Evolutionary conservation across 1,140 invertebrate species (phyloP).

Genomic region (Macrosteles quadrilineatus): DNA sequence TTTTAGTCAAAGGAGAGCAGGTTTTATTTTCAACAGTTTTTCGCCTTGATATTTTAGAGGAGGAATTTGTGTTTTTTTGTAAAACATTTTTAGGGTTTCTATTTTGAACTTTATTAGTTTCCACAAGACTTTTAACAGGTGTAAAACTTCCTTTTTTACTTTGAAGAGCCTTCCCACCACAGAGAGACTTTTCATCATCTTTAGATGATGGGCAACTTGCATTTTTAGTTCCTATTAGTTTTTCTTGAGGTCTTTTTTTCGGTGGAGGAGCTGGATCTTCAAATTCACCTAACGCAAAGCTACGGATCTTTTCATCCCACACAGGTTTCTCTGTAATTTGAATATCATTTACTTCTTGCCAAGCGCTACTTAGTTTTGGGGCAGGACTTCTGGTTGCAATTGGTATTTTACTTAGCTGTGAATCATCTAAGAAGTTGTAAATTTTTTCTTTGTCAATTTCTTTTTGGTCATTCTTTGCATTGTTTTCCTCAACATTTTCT

Average conservation of each 20-base stretch:
- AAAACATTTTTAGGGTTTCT: too few relatives aligned
- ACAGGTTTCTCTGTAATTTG: not conserved
- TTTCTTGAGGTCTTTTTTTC: not conserved
- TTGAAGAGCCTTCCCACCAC: too few relatives aligned
- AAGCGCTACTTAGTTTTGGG: not conserved
- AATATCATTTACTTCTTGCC: constrained; percentile 14
- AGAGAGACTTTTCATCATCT: too few relatives aligned
- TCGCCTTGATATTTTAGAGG: too few relatives aligned
- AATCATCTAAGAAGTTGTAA: not conserved
- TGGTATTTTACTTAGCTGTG: not conserved
- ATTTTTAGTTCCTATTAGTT: too few relatives aligned
- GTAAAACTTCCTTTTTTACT: too few relatives aligned
- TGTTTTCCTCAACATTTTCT: constrained; percentile 8
- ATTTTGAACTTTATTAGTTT: too few relatives aligned
- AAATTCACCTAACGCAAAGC: not conserved
- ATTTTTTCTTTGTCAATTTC: not conserved
- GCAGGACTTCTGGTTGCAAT: constrained; percentile 15
- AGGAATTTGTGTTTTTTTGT: too few relatives aligned
- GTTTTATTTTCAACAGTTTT: too few relatives aligned
- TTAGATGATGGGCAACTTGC: too few relatives aligned
- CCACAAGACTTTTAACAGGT: too few relatives aligned
- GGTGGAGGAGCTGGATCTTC: constrained; percentile 7
- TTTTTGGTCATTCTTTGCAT: not conserved
- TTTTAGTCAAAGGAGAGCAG: too few relatives aligned
- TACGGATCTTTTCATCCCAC: constrained; percentile 16